Evolutionary conservation across 2,113 vertebrate genomes (phyloP).

Genomic region (Pterocles orientalis): DNA sequence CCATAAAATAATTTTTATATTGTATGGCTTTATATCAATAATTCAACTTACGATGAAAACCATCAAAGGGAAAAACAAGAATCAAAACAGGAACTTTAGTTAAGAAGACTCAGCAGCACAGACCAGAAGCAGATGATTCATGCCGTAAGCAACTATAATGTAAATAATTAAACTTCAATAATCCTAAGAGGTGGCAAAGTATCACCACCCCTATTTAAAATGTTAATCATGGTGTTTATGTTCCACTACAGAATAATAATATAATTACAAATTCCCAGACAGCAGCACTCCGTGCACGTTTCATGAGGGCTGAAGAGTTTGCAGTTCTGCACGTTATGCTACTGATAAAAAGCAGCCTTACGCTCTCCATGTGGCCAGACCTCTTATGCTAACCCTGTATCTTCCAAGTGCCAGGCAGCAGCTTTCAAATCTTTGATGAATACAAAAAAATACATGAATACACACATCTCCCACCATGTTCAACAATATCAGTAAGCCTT

Average conservation of each 20-base stretch:
- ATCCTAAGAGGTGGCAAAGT: neutral
- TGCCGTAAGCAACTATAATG: neutral
- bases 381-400: rapidly evolving
- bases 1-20: neutral
- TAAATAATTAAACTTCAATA: neutral
- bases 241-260: neutral
- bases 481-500: neutral
- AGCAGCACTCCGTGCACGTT: neutral
- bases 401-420: neutral
- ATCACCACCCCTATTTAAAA: neutral
- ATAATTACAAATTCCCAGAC: neutral
- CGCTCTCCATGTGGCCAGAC: rapidly evolving
- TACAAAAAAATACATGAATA: neutral
- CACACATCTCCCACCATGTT: neutral
- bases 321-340: neutral
- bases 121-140: neutral
- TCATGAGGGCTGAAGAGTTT: neutral
- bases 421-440: neutral
- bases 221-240: neutral
- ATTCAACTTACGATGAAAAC: neutral
- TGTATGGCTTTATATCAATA: neutral
- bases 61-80: neutral
- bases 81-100: neutral
- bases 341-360: neutral
- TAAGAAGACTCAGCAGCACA: neutral